phyloP scores from a whole-genome alignment of 2,797 vertebrate species.

The Liasis olivaceus region DNA sequence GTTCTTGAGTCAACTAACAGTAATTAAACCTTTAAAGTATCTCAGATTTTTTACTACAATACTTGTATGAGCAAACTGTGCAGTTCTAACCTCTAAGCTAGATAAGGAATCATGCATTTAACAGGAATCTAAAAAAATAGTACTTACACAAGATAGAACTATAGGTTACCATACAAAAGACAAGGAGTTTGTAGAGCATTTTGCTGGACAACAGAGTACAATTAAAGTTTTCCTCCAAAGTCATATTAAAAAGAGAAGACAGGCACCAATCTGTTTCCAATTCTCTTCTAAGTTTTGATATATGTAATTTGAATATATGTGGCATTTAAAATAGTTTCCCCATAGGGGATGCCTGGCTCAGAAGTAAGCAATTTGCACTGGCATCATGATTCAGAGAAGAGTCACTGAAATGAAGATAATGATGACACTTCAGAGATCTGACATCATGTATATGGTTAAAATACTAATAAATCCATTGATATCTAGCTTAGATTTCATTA shows the following conservation, averaged over 20 bases:
- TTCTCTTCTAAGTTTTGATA: slow-evolving; percentile 33
- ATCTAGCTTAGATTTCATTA: slow-evolving; percentile 58
- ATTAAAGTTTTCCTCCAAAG: background rate
- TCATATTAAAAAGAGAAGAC: background rate
- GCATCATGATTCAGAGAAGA: slow-evolving; percentile 38
- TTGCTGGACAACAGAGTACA: background rate
- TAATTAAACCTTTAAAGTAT: background rate
- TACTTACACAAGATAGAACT: background rate
- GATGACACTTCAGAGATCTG: slow-evolving; percentile 55
- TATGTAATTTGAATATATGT: slow-evolving; percentile 36
- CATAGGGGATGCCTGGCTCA: slow-evolving; percentile 25
- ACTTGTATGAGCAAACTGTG: background rate
- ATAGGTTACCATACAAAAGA: background rate
- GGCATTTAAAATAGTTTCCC: slow-evolving; percentile 35
- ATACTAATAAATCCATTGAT: slow-evolving; percentile 45
- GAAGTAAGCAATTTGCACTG: slow-evolving; percentile 12
- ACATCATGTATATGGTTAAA: slow-evolving; percentile 48
- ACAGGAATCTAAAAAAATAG: background rate
- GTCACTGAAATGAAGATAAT: slow-evolving; percentile 37
- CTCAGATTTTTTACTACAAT: background rate
- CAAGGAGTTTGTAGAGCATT: background rate
- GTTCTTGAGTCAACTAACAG: background rate
- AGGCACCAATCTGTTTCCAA: background rate
- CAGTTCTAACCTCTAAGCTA: background rate
- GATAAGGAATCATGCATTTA: background rate